phyloP scores from a whole-genome alignment of 2,797 vertebrate species.

The Sebastes goodei region DNA sequence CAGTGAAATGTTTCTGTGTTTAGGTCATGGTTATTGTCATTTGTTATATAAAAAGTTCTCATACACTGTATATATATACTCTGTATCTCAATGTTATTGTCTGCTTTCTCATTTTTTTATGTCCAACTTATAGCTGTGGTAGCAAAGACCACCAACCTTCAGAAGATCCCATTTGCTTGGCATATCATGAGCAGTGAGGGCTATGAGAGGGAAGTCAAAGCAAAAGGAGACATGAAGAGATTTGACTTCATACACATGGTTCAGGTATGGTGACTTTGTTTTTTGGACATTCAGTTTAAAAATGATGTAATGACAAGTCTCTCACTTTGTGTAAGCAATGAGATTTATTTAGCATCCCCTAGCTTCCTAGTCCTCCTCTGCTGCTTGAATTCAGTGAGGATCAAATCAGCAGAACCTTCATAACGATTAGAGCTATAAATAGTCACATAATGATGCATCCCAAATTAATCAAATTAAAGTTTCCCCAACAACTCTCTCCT shows the following conservation, averaged over 20 bases:
- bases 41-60: background rate
- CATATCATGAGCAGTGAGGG: constrained; percentile 82
- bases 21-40: background rate
- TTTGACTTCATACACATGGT: constrained; percentile 93
- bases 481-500: background rate
- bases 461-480: background rate
- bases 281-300: too few species aligned
- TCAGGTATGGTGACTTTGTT: too few species aligned
- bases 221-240: constrained; percentile 76
- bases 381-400: background rate
- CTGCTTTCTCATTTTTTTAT: background rate
- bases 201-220: constrained; percentile 78
- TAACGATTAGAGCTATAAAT: background rate
- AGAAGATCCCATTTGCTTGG: constrained; percentile 68
- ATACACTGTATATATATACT: background rate
- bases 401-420: background rate
- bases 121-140: too few species aligned
- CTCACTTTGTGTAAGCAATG: too few species aligned
- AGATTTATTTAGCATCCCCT: too few species aligned
- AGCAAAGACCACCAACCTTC: too few species aligned
- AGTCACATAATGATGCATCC: background rate
- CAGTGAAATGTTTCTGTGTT: background rate
- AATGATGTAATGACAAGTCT: too few species aligned
- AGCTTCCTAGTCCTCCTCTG: too few species aligned
- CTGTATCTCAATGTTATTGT: background rate